Conservation (phyloP, 1,140 invertebrate genomes). For the Caerostris extrusa region DNA sequence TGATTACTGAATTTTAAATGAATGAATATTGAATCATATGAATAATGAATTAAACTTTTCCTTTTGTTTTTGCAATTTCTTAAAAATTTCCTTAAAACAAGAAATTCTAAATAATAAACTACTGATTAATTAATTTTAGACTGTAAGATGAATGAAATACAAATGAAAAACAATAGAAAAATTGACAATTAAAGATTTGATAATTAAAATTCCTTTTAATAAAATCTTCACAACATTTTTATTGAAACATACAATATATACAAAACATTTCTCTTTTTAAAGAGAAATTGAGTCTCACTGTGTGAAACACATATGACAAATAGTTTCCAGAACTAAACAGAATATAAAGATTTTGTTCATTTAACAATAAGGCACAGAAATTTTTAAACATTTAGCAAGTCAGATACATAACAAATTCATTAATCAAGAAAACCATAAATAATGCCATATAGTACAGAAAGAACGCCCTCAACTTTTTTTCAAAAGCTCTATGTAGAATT, state of each 20-base stretch:
- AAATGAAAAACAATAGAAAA: too few species aligned
- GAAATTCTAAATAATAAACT: too few species aligned
- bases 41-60: too few species aligned
- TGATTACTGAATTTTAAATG: too few species aligned
- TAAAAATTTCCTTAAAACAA: too few species aligned
- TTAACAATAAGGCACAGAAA: background rate
- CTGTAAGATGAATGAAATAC: too few species aligned
- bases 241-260: constrained; percentile 37
- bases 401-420: background rate
- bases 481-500: too few species aligned
- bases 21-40: too few species aligned
- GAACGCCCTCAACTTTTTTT: background rate
- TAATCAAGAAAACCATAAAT: background rate
- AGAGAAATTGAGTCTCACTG: constrained; percentile 25
- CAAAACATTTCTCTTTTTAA: background rate
- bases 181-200: too few species aligned
- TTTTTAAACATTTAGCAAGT: background rate
- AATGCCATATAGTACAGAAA: constrained; percentile 7
- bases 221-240: constrained; percentile 35
- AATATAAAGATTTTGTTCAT: background rate
- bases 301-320: background rate
- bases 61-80: too few species aligned
- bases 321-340: constrained; percentile 48
- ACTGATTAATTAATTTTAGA: too few species aligned
- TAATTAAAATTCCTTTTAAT: constrained; percentile 14